phyloP scores from a whole-genome alignment of 2,113 vertebrate genomes.

The Stegostoma tigrinum region DNA sequence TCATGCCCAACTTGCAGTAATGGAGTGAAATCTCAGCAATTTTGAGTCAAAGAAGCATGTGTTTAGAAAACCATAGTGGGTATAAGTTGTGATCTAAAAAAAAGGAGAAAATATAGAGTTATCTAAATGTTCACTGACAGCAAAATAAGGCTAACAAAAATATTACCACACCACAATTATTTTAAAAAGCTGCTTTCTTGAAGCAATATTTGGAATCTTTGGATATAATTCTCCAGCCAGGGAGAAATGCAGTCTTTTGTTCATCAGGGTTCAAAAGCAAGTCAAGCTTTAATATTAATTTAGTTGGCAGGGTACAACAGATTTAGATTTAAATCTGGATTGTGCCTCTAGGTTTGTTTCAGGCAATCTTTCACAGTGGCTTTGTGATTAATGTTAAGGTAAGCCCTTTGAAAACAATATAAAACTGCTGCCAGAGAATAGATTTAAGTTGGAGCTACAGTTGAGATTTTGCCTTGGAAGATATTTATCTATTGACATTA shows the following conservation, averaged over 20 bases:
- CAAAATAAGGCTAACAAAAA: background rate
- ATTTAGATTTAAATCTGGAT: background rate
- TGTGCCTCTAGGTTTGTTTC: background rate
- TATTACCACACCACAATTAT: background rate
- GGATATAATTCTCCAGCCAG: background rate
- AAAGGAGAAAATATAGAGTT: background rate
- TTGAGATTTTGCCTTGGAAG: background rate
- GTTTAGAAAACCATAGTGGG: background rate
- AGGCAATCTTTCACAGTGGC: background rate
- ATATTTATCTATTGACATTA: constrained; percentile 23
- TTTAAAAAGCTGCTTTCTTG: background rate
- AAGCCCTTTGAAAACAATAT: background rate
- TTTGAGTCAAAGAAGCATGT: too few species aligned
- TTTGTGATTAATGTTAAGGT: background rate
- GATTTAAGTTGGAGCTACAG: background rate
- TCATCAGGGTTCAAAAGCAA: background rate
- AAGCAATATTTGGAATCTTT: background rate
- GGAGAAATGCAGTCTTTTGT: background rate
- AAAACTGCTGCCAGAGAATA: background rate
- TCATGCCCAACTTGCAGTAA: background rate
- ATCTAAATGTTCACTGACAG: background rate
- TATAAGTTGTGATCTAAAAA: background rate
- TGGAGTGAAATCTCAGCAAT: background rate
- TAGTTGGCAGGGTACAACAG: background rate
- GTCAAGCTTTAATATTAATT: constrained; percentile 3